A percentile compares a stretch with the other conserved stretches of the same genome.
Evolutionary conservation across 2,113 vertebrate species (phyloP).

Genomic region (Aspiorhynchus laticeps): DNA sequence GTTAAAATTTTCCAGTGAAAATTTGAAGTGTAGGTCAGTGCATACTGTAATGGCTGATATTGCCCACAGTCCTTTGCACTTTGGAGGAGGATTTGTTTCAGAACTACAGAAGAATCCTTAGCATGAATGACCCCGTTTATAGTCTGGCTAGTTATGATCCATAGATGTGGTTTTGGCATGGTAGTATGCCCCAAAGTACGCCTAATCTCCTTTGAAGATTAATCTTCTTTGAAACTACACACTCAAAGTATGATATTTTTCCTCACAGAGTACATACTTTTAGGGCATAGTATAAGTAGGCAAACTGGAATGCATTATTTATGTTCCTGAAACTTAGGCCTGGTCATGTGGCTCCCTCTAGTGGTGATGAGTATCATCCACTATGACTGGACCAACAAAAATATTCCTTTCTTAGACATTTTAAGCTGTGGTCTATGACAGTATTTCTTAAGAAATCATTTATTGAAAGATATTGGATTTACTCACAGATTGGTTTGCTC

Average conservation of each 20-base stretch:
- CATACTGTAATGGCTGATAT: neutral
- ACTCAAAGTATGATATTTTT: neutral
- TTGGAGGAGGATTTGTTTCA: neutral
- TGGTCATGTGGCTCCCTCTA: conserved; percentile 51
- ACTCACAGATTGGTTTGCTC: neutral
- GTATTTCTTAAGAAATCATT: neutral
- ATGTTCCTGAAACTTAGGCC: neutral
- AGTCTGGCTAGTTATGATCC: neutral
- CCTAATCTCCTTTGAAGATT: neutral
- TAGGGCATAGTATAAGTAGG: neutral
- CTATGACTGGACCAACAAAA: neutral
- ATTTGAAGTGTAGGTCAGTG: neutral
- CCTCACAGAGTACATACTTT: neutral
- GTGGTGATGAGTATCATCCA: conserved; percentile 33
- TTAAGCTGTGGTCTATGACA: neutral
- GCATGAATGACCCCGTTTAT: neutral
- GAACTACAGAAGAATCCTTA: neutral
- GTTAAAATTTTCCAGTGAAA: neutral
- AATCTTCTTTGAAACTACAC: neutral
- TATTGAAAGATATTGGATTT: neutral
- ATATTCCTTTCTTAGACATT: neutral
- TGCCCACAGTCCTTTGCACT: neutral
- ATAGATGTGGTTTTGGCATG: neutral
- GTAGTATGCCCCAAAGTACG: neutral
- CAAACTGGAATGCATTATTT: neutral